Conservation (phyloP, 2,888 invertebrate genomes). For the Thecophora atra region DNA sequence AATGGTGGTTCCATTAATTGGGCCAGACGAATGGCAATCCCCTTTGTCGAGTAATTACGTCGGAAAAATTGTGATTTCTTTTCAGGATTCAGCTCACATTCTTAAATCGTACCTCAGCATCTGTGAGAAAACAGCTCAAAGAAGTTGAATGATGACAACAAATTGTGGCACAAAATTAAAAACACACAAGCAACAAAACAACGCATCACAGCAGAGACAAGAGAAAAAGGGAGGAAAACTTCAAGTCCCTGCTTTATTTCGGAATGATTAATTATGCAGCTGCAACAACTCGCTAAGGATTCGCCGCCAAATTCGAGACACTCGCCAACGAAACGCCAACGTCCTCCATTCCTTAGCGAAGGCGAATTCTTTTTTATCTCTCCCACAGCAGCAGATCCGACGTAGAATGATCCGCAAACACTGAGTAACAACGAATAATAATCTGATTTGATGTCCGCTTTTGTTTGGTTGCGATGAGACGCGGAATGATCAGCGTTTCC, state of each 20-base stretch:
- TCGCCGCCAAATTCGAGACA: no score
- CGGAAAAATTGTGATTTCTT: no score
- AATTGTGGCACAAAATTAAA: conserved; percentile 6
- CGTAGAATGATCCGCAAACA: conserved; percentile 44
- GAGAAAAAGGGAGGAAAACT: not conserved
- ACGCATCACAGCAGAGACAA: conserved; percentile 3
- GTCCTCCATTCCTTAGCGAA: no score
- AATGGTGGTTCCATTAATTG: no score
- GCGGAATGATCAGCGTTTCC: conserved; percentile 40
- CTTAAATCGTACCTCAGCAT: no score
- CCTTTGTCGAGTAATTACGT: no score
- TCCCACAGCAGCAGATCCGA: conserved; percentile 36
- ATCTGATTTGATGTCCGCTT: conserved; percentile 55
- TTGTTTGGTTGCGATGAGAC: not conserved
- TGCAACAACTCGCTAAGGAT: conserved; percentile 11
- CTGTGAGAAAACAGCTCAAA: not conserved
- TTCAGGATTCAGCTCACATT: no score
- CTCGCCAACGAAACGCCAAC: no score
- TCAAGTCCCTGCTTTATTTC: conserved; percentile 10
- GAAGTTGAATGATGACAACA: conserved; percentile 20
- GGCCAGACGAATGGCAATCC: no score
- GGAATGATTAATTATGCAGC: conserved; percentile 36
- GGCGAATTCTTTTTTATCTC: not conserved
- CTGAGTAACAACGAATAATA: conserved; percentile 43
- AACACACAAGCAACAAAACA: not conserved